A percentile compares a stretch with the other conserved stretches of the same genome.
phyloP scores from a whole-genome alignment of 2,888 invertebrate genomes.

The Lymantria monacha region DNA sequence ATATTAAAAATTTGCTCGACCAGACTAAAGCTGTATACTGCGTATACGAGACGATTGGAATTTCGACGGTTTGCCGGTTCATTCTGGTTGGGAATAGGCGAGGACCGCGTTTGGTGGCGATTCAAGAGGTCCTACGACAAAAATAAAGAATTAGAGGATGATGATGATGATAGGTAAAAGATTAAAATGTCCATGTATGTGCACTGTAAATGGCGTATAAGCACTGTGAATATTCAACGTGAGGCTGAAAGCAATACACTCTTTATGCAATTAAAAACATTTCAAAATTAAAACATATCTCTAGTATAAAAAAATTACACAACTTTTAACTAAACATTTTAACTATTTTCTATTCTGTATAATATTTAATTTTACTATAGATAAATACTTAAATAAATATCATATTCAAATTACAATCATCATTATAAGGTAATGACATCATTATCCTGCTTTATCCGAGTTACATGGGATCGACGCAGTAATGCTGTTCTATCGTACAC shows the following conservation, averaged over 20 bases:
- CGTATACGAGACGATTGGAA: slow-evolving; percentile 26
- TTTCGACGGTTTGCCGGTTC: slow-evolving; percentile 31
- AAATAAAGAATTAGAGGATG: slow-evolving; percentile 32
- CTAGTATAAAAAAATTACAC: too few species aligned
- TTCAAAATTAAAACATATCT: too few species aligned
- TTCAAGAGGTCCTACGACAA: slow-evolving; percentile 29
- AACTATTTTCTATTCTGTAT: too few species aligned
- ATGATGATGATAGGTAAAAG: slow-evolving; percentile 34
- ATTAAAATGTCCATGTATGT: slow-evolving; percentile 23
- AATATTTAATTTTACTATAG: too few species aligned
- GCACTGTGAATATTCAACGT: slow-evolving; percentile 18
- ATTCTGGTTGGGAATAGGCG: slow-evolving; percentile 30
- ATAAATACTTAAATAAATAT: too few species aligned
- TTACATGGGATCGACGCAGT: too few species aligned
- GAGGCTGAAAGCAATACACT: slow-evolving; percentile 16
- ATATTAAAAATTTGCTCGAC: slow-evolving; percentile 8
- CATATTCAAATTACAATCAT: too few species aligned
- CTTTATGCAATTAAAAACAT: not conserved
- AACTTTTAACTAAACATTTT: too few species aligned
- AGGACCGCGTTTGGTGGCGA: slow-evolving; percentile 33
- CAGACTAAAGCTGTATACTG: slow-evolving; percentile 34
- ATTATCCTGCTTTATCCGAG: too few species aligned
- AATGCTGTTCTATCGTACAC: too few species aligned
- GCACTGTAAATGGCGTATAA: slow-evolving; percentile 37
- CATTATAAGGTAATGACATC: too few species aligned